Evolutionary conservation across 2,888 invertebrate genomes (phyloP).

Genomic region (Ommatoiulus sabulosus): DNA sequence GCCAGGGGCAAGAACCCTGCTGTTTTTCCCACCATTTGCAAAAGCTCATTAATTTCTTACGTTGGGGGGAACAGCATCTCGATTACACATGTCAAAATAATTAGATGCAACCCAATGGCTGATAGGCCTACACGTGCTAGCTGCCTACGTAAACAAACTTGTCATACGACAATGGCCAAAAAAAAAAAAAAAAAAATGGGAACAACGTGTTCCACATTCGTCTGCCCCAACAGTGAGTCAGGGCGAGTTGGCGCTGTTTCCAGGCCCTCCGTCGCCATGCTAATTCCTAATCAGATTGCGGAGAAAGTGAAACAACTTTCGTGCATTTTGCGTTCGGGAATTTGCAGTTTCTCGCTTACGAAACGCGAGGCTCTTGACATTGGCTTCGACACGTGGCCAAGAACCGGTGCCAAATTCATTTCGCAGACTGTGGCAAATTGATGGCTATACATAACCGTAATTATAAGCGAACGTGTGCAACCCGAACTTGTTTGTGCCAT

Average conservation of each 20-base stretch:
- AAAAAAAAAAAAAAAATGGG: no score
- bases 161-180: neutral
- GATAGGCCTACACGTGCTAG: neutral
- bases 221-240: neutral
- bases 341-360: neutral
- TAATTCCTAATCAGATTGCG: neutral
- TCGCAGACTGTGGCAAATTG: neutral
- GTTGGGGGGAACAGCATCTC: neutral
- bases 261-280: neutral
- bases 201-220: neutral
- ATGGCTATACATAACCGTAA: neutral
- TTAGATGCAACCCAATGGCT: neutral
- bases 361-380: neutral
- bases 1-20: conserved; percentile 3
- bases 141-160: conserved; percentile 6
- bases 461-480: neutral
- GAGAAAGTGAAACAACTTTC: neutral
- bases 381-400: neutral
- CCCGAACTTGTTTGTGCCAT: neutral
- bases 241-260: neutral
- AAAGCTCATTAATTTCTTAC: neutral
- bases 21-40: conserved; percentile 6
- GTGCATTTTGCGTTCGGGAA: neutral
- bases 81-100: conserved; percentile 19
- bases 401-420: neutral